Evolutionary conservation across 1,140 invertebrate genomes (phyloP), one percentile per base, ranked within the genome.

Genomic region (Bathynomus jamesi): DNA sequence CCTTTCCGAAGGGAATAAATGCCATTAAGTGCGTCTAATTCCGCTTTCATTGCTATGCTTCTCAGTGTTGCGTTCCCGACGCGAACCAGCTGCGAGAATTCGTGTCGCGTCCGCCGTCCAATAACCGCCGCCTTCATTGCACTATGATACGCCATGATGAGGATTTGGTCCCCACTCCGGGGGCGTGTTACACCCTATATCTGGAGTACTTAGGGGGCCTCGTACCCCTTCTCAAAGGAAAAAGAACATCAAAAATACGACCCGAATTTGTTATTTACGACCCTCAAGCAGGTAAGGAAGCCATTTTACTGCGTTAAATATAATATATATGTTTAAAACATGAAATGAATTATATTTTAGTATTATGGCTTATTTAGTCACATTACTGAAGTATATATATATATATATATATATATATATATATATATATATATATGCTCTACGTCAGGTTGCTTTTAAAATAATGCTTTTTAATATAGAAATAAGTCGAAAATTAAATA

Each of bases 241-340:
- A 96, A 79, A 84, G 95, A 68, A 96, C 93, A 4, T 97, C 94
- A 80, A 98, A 98, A 84, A 92, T 99, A 64, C 86, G 95, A 63
- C 96, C 97, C 0, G 96, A 99, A 82, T 99, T 99, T 83, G 92
- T 99, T 30, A 99, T 99, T 78, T 98, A 93, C 80, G 93, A 99
- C 84, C 96, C 96, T 0, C 92, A 96, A 82, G 87, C 88, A 83
- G 88, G 89, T 91, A 79, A 81, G 80, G 81, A 53, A 27, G 21
- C 28, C 46, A n/a, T n/a, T n/a, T n/a, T n/a, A n/a, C n/a, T n/a
- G n/a, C n/a, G n/a, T n/a, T n/a, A n/a, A n/a, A n/a, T n/a, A n/a
- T n/a, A n/a, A n/a, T n/a, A n/a, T n/a, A n/a, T n/a, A n/a, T n/a
- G n/a, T n/a, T n/a, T n/a, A n/a, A n/a, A n/a, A n/a, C n/a, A n/a